Evolutionary conservation across 2,797 vertebrate species (phyloP).

Genomic region (Molossus molossus): DNA sequence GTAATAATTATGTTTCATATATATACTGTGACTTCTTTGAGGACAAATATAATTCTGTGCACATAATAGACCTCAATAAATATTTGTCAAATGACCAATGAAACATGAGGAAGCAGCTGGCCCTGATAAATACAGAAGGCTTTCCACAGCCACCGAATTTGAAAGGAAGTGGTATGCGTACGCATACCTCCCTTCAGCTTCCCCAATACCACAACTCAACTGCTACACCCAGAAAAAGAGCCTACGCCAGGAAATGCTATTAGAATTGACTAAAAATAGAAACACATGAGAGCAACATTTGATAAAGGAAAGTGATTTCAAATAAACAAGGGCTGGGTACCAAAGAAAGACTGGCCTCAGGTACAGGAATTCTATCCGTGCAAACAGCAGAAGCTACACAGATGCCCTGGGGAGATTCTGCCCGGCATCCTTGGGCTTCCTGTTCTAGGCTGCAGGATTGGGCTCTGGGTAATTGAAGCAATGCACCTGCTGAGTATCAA

Average conservation of each 20-base stretch:
- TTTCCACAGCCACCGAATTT: not conserved
- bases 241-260: conserved; percentile 58
- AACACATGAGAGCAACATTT: conserved; percentile 3
- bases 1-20: conserved; percentile 23
- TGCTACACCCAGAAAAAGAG: not conserved
- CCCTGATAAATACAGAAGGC: not conserved
- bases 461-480: not conserved
- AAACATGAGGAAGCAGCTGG: conserved; percentile 45
- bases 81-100: conserved; percentile 2
- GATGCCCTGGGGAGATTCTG: not conserved
- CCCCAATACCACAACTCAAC: conserved; percentile 44
- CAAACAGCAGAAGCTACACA: not conserved
- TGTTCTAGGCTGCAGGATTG: not conserved
- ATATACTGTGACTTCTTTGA: conserved; percentile 50
- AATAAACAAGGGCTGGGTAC: not conserved
- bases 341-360: not conserved
- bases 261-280: conserved; percentile 60
- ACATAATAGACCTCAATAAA: not conserved
- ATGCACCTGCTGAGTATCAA: not conserved
- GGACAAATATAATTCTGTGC: conserved; percentile 9
- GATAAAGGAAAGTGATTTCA: conserved; percentile 59
- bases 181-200: not conserved
- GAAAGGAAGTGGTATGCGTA: not conserved
- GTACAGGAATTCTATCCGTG: not conserved
- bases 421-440: not conserved